Base-by-base conservation (phyloP, 2,113 vertebrate genomes). In the Pseudopodoces humilis region DNA sequence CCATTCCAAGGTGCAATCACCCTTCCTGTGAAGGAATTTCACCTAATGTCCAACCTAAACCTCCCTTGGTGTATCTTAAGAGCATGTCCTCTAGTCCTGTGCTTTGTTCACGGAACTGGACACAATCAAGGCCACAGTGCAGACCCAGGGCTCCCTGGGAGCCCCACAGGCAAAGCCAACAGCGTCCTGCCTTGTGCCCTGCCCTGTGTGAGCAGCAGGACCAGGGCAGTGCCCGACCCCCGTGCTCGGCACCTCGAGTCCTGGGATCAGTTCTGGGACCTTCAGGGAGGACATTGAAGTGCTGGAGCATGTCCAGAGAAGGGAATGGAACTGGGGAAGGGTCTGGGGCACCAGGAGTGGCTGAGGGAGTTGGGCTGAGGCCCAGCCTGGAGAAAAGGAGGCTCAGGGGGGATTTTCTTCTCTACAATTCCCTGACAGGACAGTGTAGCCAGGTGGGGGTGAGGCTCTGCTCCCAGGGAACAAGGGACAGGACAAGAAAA, bases 241-340 rank as follows among this genome's bases (percentile, higher is more conserved):
- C 0, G 2, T 19, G 55, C 55, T 60, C 2, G 1, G 33, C n/a
- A 30, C 30, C 24, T 21, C 7, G 1, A 55, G 27, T 15, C 25
- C 67, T 43, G 17, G 6, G 3, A 6, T 22, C 43, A 13, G 3
- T 15, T 35, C 35, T 35, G 50, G 20, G 24, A 16, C 9, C 12
- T 20, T 37, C 44, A 5, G 16, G n/a, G 30, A 47, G 20, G 65
- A 30, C 30, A n/a, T 5, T 2, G 35, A 55, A 9, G 24, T 9
- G 25, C 43, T 71, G 49, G 58, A 64, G 17, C 1, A 0, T 11
- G n/a, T 70, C 33, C 41, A 47, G n/a, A 30, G 49, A 30, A 63
- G 13, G 20, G 24, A 21, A 4, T 2, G 6, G 39, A 62, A 30
- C 64, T 63, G 28, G n/a, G 47, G 3, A 53, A 70, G 47, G 16